Percentiles rank a stretch among this genome's conserved stretches.
phyloP scores from a whole-genome alignment of 2,888 invertebrate genomes.

The Melinaea marsaeus region DNA sequence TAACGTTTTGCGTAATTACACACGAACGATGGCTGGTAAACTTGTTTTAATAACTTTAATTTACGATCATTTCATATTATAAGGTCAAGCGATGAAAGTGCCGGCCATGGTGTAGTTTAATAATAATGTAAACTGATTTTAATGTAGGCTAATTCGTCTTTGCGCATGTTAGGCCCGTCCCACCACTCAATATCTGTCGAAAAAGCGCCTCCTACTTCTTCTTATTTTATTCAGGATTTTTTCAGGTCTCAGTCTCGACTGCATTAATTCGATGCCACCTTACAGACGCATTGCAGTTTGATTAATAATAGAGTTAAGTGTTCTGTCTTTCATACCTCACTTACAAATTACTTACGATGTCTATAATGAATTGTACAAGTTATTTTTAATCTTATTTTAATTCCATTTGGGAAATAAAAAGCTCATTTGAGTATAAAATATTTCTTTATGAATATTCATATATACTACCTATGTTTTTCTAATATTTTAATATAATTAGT shows the following conservation, averaged over 20 bases:
- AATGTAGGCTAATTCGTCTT: slow-evolving; percentile 62
- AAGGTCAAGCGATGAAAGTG: slow-evolving; percentile 68
- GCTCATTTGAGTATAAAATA: too few species aligned
- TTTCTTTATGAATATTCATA: too few species aligned
- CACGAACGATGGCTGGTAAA: slow-evolving; percentile 66
- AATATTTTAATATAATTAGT: too few species aligned
- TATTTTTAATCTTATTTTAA: too few species aligned
- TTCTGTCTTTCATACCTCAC: slow-evolving; percentile 1
- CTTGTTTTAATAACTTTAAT: slow-evolving; percentile 74
- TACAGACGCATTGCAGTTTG: slow-evolving; percentile 73
- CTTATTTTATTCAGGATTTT: slow-evolving; percentile 74
- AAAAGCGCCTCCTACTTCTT: slow-evolving; percentile 74
- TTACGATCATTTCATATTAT: slow-evolving; percentile 61
- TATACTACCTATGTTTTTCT: too few species aligned
- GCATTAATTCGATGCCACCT: slow-evolving; percentile 59
- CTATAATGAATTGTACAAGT: too few species aligned
- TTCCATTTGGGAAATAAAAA: too few species aligned
- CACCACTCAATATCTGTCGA: slow-evolving; percentile 78
- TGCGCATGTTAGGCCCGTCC: slow-evolving; percentile 77
- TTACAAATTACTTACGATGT: too few species aligned
- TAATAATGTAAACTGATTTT: slow-evolving; percentile 49
- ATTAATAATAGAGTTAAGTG: slow-evolving; percentile 60
- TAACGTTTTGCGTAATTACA: slow-evolving; percentile 78
- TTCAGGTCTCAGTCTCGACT: slow-evolving; percentile 63
- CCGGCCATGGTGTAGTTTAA: slow-evolving; percentile 59